phyloP scores from a whole-genome alignment of 1,140 invertebrate genomes.

The Pachypeltis micranthus region DNA sequence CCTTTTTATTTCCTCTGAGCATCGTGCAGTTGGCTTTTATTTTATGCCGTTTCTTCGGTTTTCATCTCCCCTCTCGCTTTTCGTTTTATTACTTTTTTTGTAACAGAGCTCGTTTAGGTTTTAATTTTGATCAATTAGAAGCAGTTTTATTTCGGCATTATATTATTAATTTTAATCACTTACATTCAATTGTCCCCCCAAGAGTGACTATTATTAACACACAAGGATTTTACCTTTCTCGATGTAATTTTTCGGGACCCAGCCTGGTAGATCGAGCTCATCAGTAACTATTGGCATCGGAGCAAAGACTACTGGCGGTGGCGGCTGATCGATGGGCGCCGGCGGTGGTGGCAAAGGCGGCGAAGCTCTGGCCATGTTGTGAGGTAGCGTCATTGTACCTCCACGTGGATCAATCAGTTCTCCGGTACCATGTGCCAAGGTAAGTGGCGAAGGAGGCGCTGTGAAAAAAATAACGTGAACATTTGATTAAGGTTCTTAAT shows the following conservation, averaged over 20 bases:
- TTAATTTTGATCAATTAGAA: too few species aligned
- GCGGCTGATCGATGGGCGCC: constrained; percentile 61
- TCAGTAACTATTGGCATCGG: constrained; percentile 67
- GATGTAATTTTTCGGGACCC: constrained; percentile 93
- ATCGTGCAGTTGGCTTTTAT: too few species aligned
- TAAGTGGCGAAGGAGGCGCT: constrained; percentile 66
- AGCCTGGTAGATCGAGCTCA: constrained; percentile 70
- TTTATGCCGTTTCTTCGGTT: too few species aligned
- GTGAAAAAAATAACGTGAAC: constrained; percentile 17
- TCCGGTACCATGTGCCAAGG: constrained; percentile 20
- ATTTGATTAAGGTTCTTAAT: too few species aligned
- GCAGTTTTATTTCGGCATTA: too few species aligned
- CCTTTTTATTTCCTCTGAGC: too few species aligned
- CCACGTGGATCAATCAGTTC: constrained; percentile 17
- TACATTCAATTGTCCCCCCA: too few species aligned
- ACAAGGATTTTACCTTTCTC: constrained; percentile 98
- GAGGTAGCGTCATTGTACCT: constrained; percentile 11
- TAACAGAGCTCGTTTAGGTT: too few species aligned
- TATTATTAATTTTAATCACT: too few species aligned
- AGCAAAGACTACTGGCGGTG: constrained; percentile 26
- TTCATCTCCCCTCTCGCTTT: too few species aligned
- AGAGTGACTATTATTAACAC: too few species aligned
- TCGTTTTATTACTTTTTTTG: too few species aligned
- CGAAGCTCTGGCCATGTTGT: constrained; percentile 18
- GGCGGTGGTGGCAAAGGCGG: constrained; percentile 69